These are phyloP conservation scores for Drosophila kambysellisi DNA, from an alignment of 2,888 invertebrate genomes.

Conservation along the genomic window DNA sequence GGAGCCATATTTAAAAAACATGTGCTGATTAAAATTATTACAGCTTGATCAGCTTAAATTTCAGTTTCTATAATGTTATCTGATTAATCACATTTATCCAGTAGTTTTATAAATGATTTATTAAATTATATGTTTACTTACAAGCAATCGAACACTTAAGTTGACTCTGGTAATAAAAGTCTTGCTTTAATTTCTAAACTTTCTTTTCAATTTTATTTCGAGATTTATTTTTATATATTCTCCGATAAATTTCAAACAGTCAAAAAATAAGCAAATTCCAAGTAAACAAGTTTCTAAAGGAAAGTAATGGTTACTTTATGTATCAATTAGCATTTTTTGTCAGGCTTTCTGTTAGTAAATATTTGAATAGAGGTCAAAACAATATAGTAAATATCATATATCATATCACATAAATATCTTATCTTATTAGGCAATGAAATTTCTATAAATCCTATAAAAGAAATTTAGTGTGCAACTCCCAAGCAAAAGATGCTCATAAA, in stretches of 20 bases:
- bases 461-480: not conserved
- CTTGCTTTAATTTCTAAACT: not conserved
- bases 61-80: not conserved
- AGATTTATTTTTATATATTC: not conserved
- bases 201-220: not conserved
- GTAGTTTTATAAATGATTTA: not conserved
- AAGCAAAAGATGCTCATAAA: not conserved
- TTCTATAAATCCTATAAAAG: not conserved
- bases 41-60: not conserved
- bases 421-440: constrained; percentile 1
- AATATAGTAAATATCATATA: not conserved
- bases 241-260: not conserved
- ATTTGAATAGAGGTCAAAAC: not conserved
- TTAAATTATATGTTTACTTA: not conserved
- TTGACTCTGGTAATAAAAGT: not conserved
- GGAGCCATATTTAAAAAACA: not conserved
- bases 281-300: too few species aligned
- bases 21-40: not conserved
- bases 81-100: not conserved
- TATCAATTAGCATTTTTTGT: not conserved
- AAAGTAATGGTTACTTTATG: not conserved
- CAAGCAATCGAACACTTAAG: not conserved
- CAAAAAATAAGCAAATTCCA: not conserved
- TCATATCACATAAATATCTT: too few species aligned
- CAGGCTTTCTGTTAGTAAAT: not conserved